Conservation (phyloP, 2,113 vertebrate genomes). For the Hepsetus odoe region DNA sequence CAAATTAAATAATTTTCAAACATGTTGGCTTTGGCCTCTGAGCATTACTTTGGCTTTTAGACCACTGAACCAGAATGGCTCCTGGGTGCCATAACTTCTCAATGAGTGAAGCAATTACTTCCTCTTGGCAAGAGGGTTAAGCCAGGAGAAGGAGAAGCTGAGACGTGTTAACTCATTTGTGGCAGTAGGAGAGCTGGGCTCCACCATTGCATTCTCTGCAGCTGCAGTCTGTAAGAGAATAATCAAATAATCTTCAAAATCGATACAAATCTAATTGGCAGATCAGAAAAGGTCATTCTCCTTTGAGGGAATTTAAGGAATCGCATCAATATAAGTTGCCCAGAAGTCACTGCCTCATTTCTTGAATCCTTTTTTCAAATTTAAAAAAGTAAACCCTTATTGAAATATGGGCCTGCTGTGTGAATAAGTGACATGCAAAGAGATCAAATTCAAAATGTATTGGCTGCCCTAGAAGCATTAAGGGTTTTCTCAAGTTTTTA, state of each 20-base stretch:
- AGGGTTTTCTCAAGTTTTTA: not conserved
- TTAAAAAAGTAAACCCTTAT: no score
- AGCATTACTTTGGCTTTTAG: not conserved
- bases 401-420: no score
- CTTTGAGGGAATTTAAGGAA: no score
- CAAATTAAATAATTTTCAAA: not conserved
- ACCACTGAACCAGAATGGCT: not conserved
- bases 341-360: no score
- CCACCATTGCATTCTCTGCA: conserved; percentile 15
- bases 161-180: conserved; percentile 40
- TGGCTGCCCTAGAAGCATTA: not conserved
- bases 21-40: not conserved
- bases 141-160: conserved; percentile 67
- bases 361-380: no score
- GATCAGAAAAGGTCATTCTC: no score
- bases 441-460: no score
- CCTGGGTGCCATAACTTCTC: not conserved
- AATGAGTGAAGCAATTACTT: conserved; percentile 18
- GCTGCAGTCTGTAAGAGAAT: conserved; percentile 30
- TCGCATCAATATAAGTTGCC: no score
- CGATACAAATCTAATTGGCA: no score
- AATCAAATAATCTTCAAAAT: not conserved
- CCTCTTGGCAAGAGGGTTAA: conserved; percentile 58
- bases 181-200: conserved; percentile 23
- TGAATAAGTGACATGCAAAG: no score